phyloP scores from a whole-genome alignment of 2,888 invertebrate species.

The Melitaea athalia region DNA sequence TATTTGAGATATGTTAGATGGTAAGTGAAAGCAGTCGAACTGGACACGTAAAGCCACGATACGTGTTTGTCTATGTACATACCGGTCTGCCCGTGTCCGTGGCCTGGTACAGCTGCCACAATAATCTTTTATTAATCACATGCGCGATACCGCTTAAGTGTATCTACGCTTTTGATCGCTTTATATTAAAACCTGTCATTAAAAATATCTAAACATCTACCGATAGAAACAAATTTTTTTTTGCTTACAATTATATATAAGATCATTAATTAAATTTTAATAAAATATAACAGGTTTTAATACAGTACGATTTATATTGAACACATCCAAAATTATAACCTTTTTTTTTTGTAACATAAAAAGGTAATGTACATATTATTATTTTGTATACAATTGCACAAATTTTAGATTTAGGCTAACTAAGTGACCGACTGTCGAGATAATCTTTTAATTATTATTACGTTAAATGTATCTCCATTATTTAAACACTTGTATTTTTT shows the following conservation, averaged over 20 bases:
- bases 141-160: constrained; percentile 52
- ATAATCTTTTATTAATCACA: constrained; percentile 75
- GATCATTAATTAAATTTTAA: neutral
- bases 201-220: neutral
- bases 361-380: neutral
- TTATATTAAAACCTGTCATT: constrained; percentile 24
- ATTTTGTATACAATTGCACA: too few species aligned
- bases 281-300: constrained; percentile 1
- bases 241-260: neutral
- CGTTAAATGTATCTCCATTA: neutral
- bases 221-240: neutral
- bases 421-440: too few species aligned
- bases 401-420: too few species aligned
- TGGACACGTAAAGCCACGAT: constrained; percentile 35
- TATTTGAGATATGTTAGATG: constrained; percentile 15
- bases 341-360: neutral
- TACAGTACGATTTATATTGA: neutral
- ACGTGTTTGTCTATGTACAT: constrained; percentile 59
- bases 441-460: too few species aligned
- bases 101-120: constrained; percentile 81
- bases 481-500: neutral
- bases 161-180: constrained; percentile 21
- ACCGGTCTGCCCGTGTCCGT: constrained; percentile 77
- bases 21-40: constrained; percentile 29
- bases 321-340: neutral